A percentile compares a stretch with the other conserved stretches of the same genome.
phyloP scores from a whole-genome alignment of 1,140 invertebrate genomes.

The Pseudoatta argentina region DNA sequence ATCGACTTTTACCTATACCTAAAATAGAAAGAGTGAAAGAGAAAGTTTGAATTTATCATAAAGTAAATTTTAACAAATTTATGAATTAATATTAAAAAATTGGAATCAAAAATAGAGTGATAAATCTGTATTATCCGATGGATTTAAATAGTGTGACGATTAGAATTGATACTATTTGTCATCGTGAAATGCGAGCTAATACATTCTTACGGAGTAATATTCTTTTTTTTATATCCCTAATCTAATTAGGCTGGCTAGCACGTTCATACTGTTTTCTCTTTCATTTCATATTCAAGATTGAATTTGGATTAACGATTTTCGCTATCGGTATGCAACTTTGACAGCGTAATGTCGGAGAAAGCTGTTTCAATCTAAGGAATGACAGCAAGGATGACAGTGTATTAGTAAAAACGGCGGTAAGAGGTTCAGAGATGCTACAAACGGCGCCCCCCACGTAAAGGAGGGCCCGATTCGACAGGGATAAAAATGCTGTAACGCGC shows the following conservation, averaged over 20 bases:
- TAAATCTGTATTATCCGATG: background rate
- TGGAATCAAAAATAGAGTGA: background rate
- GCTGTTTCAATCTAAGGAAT: background rate
- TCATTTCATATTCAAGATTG: background rate
- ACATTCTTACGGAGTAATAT: background rate
- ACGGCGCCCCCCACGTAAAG: background rate
- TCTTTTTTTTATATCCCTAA: background rate
- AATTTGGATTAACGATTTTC: constrained; percentile 10
- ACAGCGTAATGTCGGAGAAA: constrained; percentile 45
- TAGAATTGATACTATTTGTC: background rate
- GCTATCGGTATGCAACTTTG: constrained; percentile 44
- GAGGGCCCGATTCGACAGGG: constrained; percentile 29
- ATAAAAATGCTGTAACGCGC: constrained; percentile 52
- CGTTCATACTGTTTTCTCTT: background rate
- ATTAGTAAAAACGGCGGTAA: constrained; percentile 31
- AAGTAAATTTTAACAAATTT: constrained; percentile 4
- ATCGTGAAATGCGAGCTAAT: background rate
- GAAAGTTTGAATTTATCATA: background rate
- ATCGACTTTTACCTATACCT: background rate
- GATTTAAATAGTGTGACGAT: constrained; percentile 8
- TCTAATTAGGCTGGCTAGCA: background rate
- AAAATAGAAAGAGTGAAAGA: background rate
- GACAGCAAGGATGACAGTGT: constrained; percentile 39
- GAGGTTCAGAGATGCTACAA: background rate
- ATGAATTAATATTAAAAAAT: background rate